Base-by-base conservation (phyloP, 2,797 vertebrate genomes). In the Macrochelys suwanniensis region DNA sequence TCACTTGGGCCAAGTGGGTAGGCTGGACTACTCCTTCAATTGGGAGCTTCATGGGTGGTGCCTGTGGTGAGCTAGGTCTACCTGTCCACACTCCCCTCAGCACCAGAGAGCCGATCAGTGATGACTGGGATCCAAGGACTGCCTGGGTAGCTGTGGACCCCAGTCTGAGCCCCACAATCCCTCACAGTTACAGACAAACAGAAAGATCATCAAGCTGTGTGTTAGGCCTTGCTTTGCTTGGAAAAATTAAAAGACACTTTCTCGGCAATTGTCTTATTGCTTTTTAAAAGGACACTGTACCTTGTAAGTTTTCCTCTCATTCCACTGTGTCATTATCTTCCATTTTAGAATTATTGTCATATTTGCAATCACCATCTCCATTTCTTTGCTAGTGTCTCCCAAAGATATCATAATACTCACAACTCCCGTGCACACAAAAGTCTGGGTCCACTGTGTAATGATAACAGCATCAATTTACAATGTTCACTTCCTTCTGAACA, bases 401-500 rank as follows among this genome's bases (percentile, higher is more conserved):
- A 85, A 74, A 85, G 85, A 78, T 45, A 50, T 26, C 1, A 0
- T 51, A 53, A 87, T 82, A 76, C 87, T 89, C 84, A 59, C 65
- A 45, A 84, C 80, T 85, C 54, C 59, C 68, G 56, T 76, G 84
- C 92, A 85, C 47, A 83, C 54, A 49, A 76, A 26, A 33, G 80
- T 81, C 82, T 5, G 12, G 84, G 82, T 93, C 3, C 65, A 17
- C 4, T 17, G 31, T 17, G 81, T 1, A 0, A 2, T 61, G 85
- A n/a, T 83, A 92, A 95, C 83, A 87, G 80, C 68, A 93, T 88
- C 82, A 54, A 81, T 92, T 95, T 92, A 53, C 79, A 85, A 4
- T 31, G 56, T 50, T 92, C 50, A 33, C 37, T 42, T 90, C 87
- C 12, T 50, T 92, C 6, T 79, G 61, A 82, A 42, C n/a, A 47